A percentile compares a stretch with the other conserved stretches of the same genome.
Conservation (phyloP, 2,113 vertebrate species). For the Axis porcinus region DNA sequence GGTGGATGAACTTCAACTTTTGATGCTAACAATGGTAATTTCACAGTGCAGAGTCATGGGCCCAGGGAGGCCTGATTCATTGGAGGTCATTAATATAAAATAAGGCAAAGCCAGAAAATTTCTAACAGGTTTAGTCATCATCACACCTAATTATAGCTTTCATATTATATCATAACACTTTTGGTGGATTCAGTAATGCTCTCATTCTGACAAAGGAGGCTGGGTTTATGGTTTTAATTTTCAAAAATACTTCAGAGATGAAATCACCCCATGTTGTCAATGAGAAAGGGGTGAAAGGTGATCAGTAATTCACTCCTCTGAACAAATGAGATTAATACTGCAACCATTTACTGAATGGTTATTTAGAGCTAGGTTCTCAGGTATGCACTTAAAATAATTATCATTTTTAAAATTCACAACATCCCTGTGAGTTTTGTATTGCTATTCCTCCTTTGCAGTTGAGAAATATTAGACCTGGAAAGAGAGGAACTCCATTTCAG, state of each 20-base stretch:
- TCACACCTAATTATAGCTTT: neutral
- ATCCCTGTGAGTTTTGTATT: neutral
- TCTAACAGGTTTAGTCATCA: neutral
- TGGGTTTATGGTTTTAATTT: neutral
- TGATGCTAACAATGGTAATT: neutral
- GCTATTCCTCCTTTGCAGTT: neutral
- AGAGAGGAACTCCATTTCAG: neutral
- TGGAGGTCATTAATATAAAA: neutral
- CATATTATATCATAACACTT: neutral
- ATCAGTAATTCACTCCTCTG: neutral
- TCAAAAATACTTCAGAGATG: neutral
- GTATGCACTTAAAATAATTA: constrained; percentile 25
- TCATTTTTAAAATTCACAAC: neutral
- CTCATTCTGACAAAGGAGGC: neutral
- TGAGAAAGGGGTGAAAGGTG: neutral
- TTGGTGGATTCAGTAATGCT: neutral
- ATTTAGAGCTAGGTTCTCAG: neutral
- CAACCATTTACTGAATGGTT: neutral
- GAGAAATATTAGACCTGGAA: neutral
- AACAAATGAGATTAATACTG: neutral
- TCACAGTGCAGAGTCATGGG: neutral
- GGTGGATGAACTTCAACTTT: neutral
- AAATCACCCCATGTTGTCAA: neutral
- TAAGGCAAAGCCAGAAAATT: neutral
- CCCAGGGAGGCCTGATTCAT: neutral